phyloP scores from a whole-genome alignment of 1,140 invertebrate species.

The Sarcophaga peregrina region DNA sequence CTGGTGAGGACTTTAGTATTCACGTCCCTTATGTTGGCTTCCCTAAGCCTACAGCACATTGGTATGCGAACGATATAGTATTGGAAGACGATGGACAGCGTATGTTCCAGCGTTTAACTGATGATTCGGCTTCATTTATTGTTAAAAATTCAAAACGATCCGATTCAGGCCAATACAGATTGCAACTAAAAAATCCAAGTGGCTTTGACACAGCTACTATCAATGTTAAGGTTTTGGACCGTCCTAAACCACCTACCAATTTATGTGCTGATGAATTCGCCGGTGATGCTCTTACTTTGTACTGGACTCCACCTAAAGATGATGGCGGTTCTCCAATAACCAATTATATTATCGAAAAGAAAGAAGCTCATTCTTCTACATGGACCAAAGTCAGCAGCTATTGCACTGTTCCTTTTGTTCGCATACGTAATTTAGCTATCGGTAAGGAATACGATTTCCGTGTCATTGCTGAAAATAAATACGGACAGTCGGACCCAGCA shows the following conservation, averaged over 20 bases:
- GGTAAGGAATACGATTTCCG: conserved; percentile 96
- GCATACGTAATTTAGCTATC: conserved; percentile 90
- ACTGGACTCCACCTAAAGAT: conserved; percentile 95
- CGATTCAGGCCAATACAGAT: conserved; percentile 91
- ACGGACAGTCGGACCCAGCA: conserved; percentile 93
- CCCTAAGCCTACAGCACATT: conserved; percentile 92
- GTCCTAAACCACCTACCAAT: conserved; percentile 88
- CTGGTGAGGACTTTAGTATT: conserved; percentile 97
- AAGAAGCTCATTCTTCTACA: conserved; percentile 80
- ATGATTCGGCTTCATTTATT: conserved; percentile 89
- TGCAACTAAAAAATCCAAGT: conserved; percentile 93
- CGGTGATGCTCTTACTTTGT: conserved; percentile 93
- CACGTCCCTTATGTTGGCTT: conserved; percentile 94
- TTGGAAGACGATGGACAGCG: conserved; percentile 81
- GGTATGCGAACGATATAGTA: conserved; percentile 85
- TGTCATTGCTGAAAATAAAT: conserved; percentile 97
- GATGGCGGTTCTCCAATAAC: conserved; percentile 95
- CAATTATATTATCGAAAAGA: conserved; percentile 97
- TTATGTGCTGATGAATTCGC: conserved; percentile 92
- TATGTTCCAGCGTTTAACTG: conserved; percentile 85
- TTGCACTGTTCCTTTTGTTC: conserved; percentile 86
- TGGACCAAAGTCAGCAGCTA: conserved; percentile 95
- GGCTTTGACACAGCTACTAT: conserved; percentile 94
- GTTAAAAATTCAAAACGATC: conserved; percentile 91
- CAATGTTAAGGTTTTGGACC: conserved; percentile 93